These are phyloP conservation scores for Mamestra configurata DNA, from an alignment of 1,140 invertebrate genomes.

Conservation along the genomic window DNA sequence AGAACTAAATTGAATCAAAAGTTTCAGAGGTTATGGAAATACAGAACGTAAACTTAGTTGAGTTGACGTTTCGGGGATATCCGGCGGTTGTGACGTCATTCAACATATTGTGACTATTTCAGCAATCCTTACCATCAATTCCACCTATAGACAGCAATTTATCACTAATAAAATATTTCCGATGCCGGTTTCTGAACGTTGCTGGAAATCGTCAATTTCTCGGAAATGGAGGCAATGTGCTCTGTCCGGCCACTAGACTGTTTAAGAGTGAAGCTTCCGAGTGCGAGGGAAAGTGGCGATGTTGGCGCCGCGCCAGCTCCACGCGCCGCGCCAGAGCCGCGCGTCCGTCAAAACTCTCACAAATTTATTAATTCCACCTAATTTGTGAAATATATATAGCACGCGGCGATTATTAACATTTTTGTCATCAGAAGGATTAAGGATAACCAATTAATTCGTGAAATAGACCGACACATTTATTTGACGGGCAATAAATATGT, in stretches of 20 bases:
- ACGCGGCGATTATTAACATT: conserved; percentile 78
- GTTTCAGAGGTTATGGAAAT: conserved; percentile 18
- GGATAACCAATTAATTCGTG: conserved; percentile 68
- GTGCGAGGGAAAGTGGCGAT: conserved; percentile 74
- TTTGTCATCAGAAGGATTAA: conserved; percentile 78
- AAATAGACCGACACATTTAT: conserved; percentile 47
- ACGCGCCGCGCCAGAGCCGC: conserved; percentile 29
- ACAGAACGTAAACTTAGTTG: neutral
- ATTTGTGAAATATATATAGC: conserved; percentile 80
- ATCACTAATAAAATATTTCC: conserved; percentile 80
- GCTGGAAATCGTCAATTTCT: conserved; percentile 79
- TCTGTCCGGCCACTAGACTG: conserved; percentile 62
- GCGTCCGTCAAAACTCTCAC: conserved; percentile 70
- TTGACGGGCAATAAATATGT: conserved; percentile 40
- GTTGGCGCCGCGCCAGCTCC: conserved; percentile 74
- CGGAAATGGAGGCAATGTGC: conserved; percentile 79
- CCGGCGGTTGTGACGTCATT: conserved; percentile 16
- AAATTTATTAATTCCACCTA: conserved; percentile 81
- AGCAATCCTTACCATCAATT: conserved; percentile 64
- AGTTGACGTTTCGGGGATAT: neutral
- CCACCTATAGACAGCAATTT: conserved; percentile 64
- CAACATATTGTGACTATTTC: conserved; percentile 42
- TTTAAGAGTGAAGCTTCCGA: conserved; percentile 67
- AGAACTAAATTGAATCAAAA: neutral
- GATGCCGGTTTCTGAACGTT: conserved; percentile 71